Evolutionary conservation across 2,888 invertebrate genomes (phyloP), one percentile per base, ranked within the genome.

Genomic region (Fragum sueziense): DNA sequence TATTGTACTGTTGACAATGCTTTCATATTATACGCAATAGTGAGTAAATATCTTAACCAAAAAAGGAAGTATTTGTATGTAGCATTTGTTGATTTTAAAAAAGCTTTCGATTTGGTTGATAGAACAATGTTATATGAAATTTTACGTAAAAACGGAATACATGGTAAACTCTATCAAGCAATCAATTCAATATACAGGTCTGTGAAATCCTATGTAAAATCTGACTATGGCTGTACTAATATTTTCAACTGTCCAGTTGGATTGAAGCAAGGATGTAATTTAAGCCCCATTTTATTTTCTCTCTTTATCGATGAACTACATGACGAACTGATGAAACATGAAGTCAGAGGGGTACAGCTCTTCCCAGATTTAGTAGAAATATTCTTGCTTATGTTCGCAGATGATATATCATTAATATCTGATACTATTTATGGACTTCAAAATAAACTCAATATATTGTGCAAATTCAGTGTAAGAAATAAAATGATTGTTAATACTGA

Each of bases 1-100:
- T 68, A 68, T 47, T 68, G 27, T 20, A 47, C 68, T 29, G 20
- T 68, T 22, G 68, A 68, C 51, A 68, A 47, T 68, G 68, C 11
- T 1, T 68, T 47, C 37, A 20, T 68, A 27, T 27, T 68, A 27
- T 4, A 68, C 17, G 22, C 68, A 22, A 27, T 68, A 27, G 51
- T 68, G 17, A 68, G 29, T 47, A 68, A 68, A 41, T 68, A 22
- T 27, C 27, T 68, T 4, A 27, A 29, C 20, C 2, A 6, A 37
- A 68, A 47, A 47, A 4, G 41, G 4, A 68, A 68, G 29, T 14
- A n/a, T 9, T 27, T 68, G 3, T 68, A 68, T 47, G 68, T 68
- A 4, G 68, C 68, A 1, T 47, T 68, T 27, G 27, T 68, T 17
- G 68, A 68, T 68, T 47, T 68, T 47, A 41, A 68, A 47, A 68